Evolutionary conservation across 2,797 vertebrate genomes (phyloP), one percentile per base, ranked within the genome.

Genomic region (Xenops minutus): DNA sequence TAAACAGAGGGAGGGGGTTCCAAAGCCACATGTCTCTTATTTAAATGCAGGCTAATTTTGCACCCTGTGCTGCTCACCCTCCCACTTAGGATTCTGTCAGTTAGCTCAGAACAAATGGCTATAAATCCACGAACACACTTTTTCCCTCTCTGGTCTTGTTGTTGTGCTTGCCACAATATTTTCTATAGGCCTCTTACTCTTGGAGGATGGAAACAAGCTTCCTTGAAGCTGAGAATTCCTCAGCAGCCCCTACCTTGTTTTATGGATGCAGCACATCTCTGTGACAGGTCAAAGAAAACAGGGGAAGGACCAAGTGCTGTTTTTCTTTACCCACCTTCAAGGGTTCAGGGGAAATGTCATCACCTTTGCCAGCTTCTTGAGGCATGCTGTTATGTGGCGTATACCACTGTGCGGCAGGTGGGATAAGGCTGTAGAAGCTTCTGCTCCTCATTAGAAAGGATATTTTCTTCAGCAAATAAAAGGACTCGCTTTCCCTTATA

Each of bases 1-100:
- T 95, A 78, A 93, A 96, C 75, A 95, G 90, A 74, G 49, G 32
- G 26, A 56, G 44, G 77, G 34, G 39, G 7, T 83, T 86, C 77
- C 76, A 91, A 93, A 83, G 82, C 82, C 68, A 56, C 52, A 69
- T 61, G 41, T 74, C 77, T 87, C 41, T 92, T 87, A 87, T 95
- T 96, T 94, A 95, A 92, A 96, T 84, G 49, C 44, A 71, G 87
- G 54, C 72, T 91, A 93, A 93, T 95, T 97, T 92, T 92, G 78
- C 77, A 84, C 46, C 44, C 71, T 90, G 14, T 75, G 85, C 84
- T 96, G 92, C 80, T 95, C 86, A 92, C 39, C n/a, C 78, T 96
- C 75, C 75, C 24, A 36, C 74, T 78, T 77, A 85, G 68, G 72
- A 94, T 94, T 92, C 67, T 95, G 63, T 75, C 3, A 2, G 14